These are phyloP conservation scores for Epirrhoe alternata DNA, from an alignment of 2,888 invertebrate genomes.

Conservation along the genomic window DNA sequence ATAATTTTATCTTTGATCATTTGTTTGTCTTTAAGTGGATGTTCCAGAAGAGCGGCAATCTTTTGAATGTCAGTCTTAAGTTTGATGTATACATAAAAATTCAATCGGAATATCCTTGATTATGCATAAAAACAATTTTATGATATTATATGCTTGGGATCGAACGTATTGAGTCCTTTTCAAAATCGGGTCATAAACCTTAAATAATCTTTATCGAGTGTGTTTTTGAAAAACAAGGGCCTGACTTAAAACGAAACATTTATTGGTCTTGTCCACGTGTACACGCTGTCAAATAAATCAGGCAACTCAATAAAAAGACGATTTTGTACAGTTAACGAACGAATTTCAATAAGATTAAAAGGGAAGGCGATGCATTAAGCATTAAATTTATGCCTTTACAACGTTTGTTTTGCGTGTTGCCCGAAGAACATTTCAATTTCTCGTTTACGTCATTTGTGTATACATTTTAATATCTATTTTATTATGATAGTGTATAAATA, in stretches of 20 bases:
- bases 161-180: slow-evolving; percentile 22
- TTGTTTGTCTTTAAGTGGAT: slow-evolving; percentile 32
- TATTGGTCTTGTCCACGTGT: slow-evolving; percentile 72
- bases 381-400: slow-evolving; percentile 44
- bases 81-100: neutral
- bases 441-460: slow-evolving; percentile 37
- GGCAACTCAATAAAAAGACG: slow-evolving; percentile 72
- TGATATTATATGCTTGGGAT: slow-evolving; percentile 18
- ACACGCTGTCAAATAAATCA: slow-evolving; percentile 77
- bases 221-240: slow-evolving; percentile 70
- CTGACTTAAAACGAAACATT: slow-evolving; percentile 70
- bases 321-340: slow-evolving; percentile 67
- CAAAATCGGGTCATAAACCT: slow-evolving; percentile 11
- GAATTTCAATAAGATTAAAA: slow-evolving; percentile 73
- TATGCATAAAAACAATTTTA: slow-evolving; percentile 9
- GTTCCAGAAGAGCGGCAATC: slow-evolving; percentile 27
- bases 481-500: slow-evolving; percentile 41
- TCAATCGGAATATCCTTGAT: neutral
- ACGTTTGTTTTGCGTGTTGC: slow-evolving; percentile 44
- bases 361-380: slow-evolving; percentile 48
- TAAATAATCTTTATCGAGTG: slow-evolving; percentile 48
- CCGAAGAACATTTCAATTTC: slow-evolving; percentile 43
- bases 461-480: slow-evolving; percentile 42
- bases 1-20: slow-evolving; percentile 37
- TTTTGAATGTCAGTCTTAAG: neutral